Percentiles rank a stretch among this genome's conserved stretches.
Conservation (phyloP, 2,888 invertebrate genomes). For the Chrysopilus asiliformis region DNA sequence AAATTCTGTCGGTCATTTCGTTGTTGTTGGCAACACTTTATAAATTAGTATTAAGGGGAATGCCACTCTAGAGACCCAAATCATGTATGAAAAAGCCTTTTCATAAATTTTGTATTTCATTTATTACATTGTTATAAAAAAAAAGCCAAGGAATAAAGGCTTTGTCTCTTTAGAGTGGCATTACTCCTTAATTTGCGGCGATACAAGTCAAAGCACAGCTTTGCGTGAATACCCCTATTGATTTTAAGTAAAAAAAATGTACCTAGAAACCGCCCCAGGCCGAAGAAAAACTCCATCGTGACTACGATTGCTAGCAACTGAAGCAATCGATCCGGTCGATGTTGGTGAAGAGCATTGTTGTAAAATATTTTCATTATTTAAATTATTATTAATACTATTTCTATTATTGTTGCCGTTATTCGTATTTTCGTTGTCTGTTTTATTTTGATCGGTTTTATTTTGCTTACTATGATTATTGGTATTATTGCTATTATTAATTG, state of each 20-base stretch:
- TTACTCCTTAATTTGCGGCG: too few species aligned
- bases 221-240: not conserved
- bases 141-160: too few species aligned
- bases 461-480: conserved; percentile 4
- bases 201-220: not conserved
- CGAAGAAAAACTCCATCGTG: conserved; percentile 58
- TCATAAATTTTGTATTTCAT: too few species aligned
- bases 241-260: conserved; percentile 9
- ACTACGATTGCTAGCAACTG: conserved; percentile 27
- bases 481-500: conserved; percentile 5
- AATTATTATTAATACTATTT: conserved; percentile 5
- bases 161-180: too few species aligned
- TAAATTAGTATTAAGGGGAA: too few species aligned
- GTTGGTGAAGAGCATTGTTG: conserved; percentile 19
- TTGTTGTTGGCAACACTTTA: too few species aligned
- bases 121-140: too few species aligned
- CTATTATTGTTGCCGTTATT: conserved; percentile 6
- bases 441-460: conserved; percentile 7
- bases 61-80: too few species aligned
- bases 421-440: conserved; percentile 6
- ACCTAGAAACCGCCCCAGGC: conserved; percentile 50
- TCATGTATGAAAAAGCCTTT: too few species aligned
- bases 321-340: conserved; percentile 18
- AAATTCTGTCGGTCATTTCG: too few species aligned
- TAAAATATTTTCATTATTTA: conserved; percentile 13